Evolutionary conservation across 2,113 vertebrate genomes (phyloP), one percentile per base, ranked within the genome.

Genomic region (Phylloscopus trochiloides): DNA sequence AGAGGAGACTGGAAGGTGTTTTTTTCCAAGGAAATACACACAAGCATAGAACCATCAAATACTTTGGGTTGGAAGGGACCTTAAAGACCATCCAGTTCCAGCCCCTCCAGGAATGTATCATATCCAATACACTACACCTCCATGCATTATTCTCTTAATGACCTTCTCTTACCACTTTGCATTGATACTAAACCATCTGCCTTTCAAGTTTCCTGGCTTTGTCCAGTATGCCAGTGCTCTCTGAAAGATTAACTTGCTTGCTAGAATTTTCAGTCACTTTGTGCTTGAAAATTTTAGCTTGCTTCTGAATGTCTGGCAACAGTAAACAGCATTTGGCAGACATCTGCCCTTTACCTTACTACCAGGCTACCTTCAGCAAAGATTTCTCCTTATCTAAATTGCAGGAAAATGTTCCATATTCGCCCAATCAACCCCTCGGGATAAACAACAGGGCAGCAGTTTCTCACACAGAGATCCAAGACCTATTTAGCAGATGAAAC

Each of bases 281-380:
- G 34, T 84, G 62, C 52, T 75, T 83, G 86, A 81, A 86, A 65
- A 94, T 62, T 94, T 66, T 36, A 93, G 43, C 71, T 86, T 68
- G 54, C 51, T 79, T 91, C 58, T 70, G 50, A 88, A 28, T 3
- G 29, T 13, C 36, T 88, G 77, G 61, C 51, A 73, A 34, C 18
- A 73, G 45, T 4, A 74, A 86, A 61, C 52, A 70, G 22, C 43
- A 55, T n/a, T 18, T 83, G 34, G 48, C 78, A 77, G 85, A 62
- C 5, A 21, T 3, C 20, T 28, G 18, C 77, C 50, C 52, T 68
- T 78, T 22, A 67, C 63, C 73, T 77, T 40, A 55, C 38, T 62
- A 58, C 22, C 67, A 42, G 40, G 68, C 68, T 86, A 74, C 63
- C 12, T 32, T 51, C 66, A 72, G 82, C 54, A 58, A 61, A 85